phyloP scores from a whole-genome alignment of 2,888 invertebrate genomes.

The Drosophila paramelanica region DNA sequence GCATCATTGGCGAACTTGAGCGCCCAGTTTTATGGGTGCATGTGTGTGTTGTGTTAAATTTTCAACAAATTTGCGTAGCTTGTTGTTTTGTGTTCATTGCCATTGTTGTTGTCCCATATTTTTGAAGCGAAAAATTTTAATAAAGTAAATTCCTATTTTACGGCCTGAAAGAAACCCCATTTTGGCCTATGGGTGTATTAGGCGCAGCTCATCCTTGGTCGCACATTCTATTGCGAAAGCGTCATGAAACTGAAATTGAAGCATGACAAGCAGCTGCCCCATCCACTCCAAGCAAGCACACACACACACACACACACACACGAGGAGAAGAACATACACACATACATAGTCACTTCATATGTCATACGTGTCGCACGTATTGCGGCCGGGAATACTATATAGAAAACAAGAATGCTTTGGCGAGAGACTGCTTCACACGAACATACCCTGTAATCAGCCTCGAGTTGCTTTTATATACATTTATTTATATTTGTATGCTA shows the following conservation, averaged over 20 bases:
- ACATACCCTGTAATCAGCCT: neutral
- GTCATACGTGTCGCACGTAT: slow-evolving; percentile 59
- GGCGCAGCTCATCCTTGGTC: slow-evolving; percentile 22
- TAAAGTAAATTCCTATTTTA: slow-evolving; percentile 81
- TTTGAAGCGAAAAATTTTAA: slow-evolving; percentile 78
- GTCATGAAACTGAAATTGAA: slow-evolving; percentile 43
- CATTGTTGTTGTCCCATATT: slow-evolving; percentile 72
- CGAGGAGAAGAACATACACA: neutral
- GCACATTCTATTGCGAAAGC: slow-evolving; percentile 30
- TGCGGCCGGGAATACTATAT: slow-evolving; percentile 40
- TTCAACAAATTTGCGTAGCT: slow-evolving; percentile 58
- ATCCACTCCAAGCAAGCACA: neutral
- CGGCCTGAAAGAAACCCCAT: slow-evolving; percentile 44
- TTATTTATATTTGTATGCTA: too few species aligned
- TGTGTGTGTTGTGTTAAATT: slow-evolving; percentile 31
- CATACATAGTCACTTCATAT: slow-evolving; percentile 39
- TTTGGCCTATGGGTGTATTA: slow-evolving; percentile 51
- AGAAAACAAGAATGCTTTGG: neutral
- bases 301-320: slow-evolving; percentile 1
- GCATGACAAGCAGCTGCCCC: slow-evolving; percentile 34
- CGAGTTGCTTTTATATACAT: too few species aligned
- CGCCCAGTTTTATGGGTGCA: slow-evolving; percentile 1
- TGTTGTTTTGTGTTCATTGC: slow-evolving; percentile 63
- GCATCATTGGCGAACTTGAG: slow-evolving; percentile 56
- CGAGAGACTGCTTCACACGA: neutral